A percentile compares a stretch with the other conserved stretches of the same genome.
Conservation (phyloP, 2,797 vertebrate genomes). For the Discoglossus pictus region DNA sequence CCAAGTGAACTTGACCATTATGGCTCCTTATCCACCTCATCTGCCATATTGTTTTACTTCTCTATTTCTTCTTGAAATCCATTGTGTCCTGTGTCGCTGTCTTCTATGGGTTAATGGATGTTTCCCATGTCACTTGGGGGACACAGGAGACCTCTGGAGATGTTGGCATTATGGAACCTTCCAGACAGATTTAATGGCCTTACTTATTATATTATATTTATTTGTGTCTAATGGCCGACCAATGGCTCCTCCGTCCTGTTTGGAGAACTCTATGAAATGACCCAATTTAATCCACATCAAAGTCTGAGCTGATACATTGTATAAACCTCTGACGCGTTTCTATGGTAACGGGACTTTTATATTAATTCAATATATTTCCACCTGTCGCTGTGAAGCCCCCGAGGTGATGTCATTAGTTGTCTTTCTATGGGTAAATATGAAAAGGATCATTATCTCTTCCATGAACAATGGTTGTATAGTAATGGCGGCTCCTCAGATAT, state of each 20-base stretch:
- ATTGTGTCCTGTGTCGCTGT: constrained; percentile 15
- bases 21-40: constrained; percentile 23
- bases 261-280: constrained; percentile 57
- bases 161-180: constrained; percentile 24
- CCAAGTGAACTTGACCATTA: no score
- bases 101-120: no score
- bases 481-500: no score
- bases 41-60: constrained; percentile 15
- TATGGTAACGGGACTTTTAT: constrained; percentile 58
- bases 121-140: constrained; percentile 26
- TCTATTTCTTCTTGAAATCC: constrained; percentile 17
- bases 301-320: constrained; percentile 56
- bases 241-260: constrained; percentile 53
- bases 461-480: no score
- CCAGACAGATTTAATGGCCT: constrained; percentile 34
- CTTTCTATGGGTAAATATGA: constrained; percentile 25
- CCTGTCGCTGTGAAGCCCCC: constrained; percentile 19
- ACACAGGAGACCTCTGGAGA: constrained; percentile 25
- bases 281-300: constrained; percentile 59
- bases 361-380: constrained; percentile 58
- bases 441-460: constrained; percentile 16
- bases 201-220: constrained; percentile 34
- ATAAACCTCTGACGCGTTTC: constrained; percentile 61
- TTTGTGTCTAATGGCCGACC: constrained; percentile 26
- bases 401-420: constrained; percentile 39